phyloP scores from a whole-genome alignment of 2,888 invertebrate species.

The Sipha maydis region DNA sequence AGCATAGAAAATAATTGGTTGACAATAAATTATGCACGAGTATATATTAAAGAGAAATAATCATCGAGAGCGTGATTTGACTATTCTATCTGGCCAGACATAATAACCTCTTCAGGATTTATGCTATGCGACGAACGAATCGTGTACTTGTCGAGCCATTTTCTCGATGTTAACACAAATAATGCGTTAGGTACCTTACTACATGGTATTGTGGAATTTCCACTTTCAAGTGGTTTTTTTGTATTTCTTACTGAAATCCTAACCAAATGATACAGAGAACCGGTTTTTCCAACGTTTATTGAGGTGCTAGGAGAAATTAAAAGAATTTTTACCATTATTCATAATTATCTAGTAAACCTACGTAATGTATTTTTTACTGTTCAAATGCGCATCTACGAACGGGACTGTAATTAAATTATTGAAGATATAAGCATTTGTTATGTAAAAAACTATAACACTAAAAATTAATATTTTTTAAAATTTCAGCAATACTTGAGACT shows the following conservation, averaged over 20 bases:
- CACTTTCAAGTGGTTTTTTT: constrained; percentile 23
- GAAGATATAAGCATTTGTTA: not conserved
- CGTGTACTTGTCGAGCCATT: not conserved
- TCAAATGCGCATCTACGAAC: not conserved
- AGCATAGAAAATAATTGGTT: not conserved
- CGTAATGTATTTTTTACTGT: not conserved
- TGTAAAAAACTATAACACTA: not conserved
- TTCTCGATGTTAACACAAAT: not conserved
- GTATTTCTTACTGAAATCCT: not conserved
- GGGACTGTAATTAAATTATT: not conserved
- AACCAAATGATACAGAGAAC: constrained; percentile 13
- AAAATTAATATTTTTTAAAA: not conserved
- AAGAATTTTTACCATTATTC: not conserved
- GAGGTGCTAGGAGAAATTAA: constrained; percentile 17
- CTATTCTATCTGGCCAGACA: not conserved
- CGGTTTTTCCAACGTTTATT: not conserved
- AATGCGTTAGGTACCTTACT: not conserved
- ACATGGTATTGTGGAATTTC: not conserved
- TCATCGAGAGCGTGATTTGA: not conserved
- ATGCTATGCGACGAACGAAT: not conserved
- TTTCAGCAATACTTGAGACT: not conserved
- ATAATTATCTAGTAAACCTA: not conserved
- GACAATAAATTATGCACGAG: not conserved
- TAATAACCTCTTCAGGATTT: not conserved
- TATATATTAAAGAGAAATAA: not conserved